A percentile compares a stretch with the other conserved stretches of the same genome.
These are phyloP conservation scores for Parnassius glacialis DNA, from an alignment of 2,888 invertebrate genomes.

Conservation along the genomic window DNA sequence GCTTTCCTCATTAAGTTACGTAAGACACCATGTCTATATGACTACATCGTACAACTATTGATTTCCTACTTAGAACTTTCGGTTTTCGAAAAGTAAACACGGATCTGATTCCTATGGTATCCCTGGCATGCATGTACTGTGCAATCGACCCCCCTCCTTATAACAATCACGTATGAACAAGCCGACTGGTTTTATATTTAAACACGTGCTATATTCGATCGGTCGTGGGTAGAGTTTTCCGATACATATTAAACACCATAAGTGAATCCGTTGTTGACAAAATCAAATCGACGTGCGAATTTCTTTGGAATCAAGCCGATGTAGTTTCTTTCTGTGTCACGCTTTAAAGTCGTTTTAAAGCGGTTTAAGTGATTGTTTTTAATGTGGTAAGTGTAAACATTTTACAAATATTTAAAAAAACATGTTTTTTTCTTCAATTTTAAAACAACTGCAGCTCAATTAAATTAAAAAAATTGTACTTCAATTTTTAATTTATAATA, in stretches of 20 bases:
- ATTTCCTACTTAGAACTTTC: conserved; percentile 74
- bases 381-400: conserved; percentile 18
- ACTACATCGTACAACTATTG: conserved; percentile 24
- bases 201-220: conserved; percentile 62
- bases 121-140: conserved; percentile 44
- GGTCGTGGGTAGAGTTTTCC: conserved; percentile 59
- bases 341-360: not conserved
- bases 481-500: too few species aligned
- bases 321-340: conserved; percentile 3
- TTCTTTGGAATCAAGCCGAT: not conserved
- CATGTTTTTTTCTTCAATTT: too few species aligned
- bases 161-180: conserved; percentile 37
- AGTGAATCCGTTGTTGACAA: conserved; percentile 5
- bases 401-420: not conserved
- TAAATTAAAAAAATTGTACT: too few species aligned
- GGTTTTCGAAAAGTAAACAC: conserved; percentile 58
- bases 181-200: conserved; percentile 67
- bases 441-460: too few species aligned
- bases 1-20: conserved; percentile 7
- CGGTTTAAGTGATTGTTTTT: conserved; percentile 8
- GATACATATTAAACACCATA: conserved; percentile 25
- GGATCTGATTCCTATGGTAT: conserved; percentile 69
- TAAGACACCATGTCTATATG: conserved; percentile 29
- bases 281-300: conserved; percentile 6
- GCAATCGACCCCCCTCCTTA: conserved; percentile 53